These are phyloP conservation scores for Nemoura dubitans DNA, from an alignment of 2,888 invertebrate species.

Conservation along the genomic window DNA sequence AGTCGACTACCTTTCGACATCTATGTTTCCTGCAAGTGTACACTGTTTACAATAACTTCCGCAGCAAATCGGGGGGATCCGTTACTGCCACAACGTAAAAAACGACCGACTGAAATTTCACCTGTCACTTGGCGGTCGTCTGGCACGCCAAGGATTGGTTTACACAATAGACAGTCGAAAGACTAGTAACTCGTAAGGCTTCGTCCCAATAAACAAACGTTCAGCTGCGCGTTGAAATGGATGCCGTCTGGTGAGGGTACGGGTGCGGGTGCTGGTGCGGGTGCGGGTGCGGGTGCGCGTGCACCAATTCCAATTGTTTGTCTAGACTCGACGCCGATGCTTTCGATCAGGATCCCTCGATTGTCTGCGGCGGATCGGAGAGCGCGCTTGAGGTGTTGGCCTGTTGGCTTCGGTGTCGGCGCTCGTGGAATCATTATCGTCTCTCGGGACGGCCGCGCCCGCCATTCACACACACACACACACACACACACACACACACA, in stretches of 20 bases:
- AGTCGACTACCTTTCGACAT: background rate
- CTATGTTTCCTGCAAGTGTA: background rate
- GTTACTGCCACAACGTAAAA: background rate
- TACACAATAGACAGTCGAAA: background rate
- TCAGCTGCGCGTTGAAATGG: background rate
- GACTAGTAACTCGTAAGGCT: background rate
- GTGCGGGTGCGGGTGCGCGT: too few species aligned
- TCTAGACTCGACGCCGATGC: background rate
- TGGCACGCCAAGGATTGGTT: background rate
- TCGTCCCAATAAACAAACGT: background rate
- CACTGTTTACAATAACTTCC: background rate
- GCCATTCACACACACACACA: background rate
- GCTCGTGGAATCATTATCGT: background rate
- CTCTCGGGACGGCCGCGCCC: background rate
- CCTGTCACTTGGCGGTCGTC: background rate
- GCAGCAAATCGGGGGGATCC: background rate
- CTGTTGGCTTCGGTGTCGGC: background rate
- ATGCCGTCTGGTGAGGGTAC: background rate
- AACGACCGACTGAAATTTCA: background rate
- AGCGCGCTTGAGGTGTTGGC: background rate
- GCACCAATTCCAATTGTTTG: background rate
- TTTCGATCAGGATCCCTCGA: background rate
- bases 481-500: too few species aligned
- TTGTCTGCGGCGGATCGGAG: background rate
- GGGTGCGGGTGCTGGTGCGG: too few species aligned